Evolutionary conservation across 2,113 vertebrate species (phyloP), one percentile per base, ranked within the genome.

Genomic region (Antechinus stuartii): DNA sequence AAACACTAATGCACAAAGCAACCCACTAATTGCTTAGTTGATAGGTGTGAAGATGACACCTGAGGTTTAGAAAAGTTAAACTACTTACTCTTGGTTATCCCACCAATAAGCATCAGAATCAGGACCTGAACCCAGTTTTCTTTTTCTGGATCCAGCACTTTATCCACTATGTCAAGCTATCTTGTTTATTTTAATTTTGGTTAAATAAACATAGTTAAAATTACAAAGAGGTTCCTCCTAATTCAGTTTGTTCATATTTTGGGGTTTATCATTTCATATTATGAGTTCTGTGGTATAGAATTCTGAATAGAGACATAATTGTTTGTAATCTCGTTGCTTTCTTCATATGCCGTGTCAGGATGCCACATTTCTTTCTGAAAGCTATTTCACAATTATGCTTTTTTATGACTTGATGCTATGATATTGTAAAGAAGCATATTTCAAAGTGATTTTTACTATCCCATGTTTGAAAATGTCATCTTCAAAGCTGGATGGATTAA

Each of bases 401-500:
- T 49, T 92, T 47, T 90, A 90, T 92, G 57, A 90, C 12, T 4
- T 35, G 57, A 42, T 91, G 54, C 90, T 94, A 1, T 90, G 49
- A 92, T 23, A 91, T 26, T 25, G 52, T 57, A 52, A 10, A 42
- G 53, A 91, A 96, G 53, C 19, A 95, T 57, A 94, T 84, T 94
- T 95, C 27, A 91, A 91, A 91, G 26, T 55, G 91, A 53, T 68
- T 42, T 42, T n/a, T 89, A 49, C 57, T 89, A 22, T 94, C 92
- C 95, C 92, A 16, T 7, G 90, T 95, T 95, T 92, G 30, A 92
- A 97, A 93, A 95, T 30, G 6, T 56, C 91, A 95, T 26, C n/a
- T 94, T n/a, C 30, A 53, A 35, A 42, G 89, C 57, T 92, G 96
- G 52, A 96, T 54, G 90, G 91, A 30, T 91, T 94, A 91, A 93